Evolutionary conservation across 1,140 invertebrate species (phyloP).

Genomic region (Pararge aegeria): DNA sequence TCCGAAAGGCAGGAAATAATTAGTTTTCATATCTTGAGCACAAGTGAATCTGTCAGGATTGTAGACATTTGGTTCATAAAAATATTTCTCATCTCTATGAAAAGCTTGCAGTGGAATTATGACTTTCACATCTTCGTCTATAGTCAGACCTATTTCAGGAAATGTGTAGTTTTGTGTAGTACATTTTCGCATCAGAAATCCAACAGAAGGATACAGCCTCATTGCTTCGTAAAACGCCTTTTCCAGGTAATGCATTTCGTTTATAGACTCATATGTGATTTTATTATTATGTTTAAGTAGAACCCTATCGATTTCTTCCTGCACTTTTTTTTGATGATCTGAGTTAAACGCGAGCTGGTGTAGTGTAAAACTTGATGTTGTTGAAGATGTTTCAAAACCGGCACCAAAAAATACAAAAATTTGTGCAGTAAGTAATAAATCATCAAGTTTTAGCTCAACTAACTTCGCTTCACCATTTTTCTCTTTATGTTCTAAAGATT

Average conservation of each 20-base stretch:
- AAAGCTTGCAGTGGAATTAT: slow-evolving; percentile 32
- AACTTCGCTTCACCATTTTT: slow-evolving; percentile 27
- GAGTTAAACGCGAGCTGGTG: slow-evolving; percentile 34
- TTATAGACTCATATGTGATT: slow-evolving; percentile 37
- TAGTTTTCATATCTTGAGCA: slow-evolving; percentile 39
- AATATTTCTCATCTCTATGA: slow-evolving; percentile 36
- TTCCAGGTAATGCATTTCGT: slow-evolving; percentile 34
- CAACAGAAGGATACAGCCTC: slow-evolving; percentile 33
- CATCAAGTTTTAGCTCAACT: slow-evolving; percentile 34
- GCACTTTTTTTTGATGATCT: slow-evolving; percentile 30
- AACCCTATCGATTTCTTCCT: slow-evolving; percentile 35
- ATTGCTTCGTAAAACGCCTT: slow-evolving; percentile 37
- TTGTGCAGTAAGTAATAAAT: slow-evolving; percentile 30
- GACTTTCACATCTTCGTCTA: slow-evolving; percentile 30
- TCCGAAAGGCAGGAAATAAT: slow-evolving; percentile 53
- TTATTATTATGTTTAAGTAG: slow-evolving; percentile 36
- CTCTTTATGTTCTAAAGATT: slow-evolving; percentile 31
- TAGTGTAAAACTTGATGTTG: slow-evolving; percentile 32
- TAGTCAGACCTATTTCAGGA: slow-evolving; percentile 33
- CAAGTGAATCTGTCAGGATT: slow-evolving; percentile 50
- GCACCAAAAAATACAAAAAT: slow-evolving; percentile 35
- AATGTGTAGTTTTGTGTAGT: slow-evolving; percentile 30
- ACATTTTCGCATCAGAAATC: slow-evolving; percentile 30
- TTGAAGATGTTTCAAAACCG: slow-evolving; percentile 37
- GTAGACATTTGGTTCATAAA: slow-evolving; percentile 44